Conservation (phyloP, 1,140 invertebrate species). For the Microplitis mediator region DNA sequence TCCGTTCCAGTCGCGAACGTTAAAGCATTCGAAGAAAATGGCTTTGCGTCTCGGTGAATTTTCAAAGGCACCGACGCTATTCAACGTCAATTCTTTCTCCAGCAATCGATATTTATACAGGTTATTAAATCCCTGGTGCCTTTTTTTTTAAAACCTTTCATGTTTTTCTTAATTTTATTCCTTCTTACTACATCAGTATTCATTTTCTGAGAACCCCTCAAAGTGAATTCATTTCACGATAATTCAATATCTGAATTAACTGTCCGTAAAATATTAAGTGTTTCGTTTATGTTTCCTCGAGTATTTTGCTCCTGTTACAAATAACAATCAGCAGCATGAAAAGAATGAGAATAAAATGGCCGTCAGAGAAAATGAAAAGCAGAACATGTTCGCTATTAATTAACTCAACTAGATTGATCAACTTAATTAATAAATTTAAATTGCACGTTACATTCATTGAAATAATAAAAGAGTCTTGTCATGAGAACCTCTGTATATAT, state of each 20-base stretch:
- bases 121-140: conserved; percentile 17
- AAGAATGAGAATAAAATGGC: background rate
- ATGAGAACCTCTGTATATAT: too few relatives aligned
- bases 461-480: too few relatives aligned
- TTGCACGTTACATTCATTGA: too few relatives aligned
- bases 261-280: background rate
- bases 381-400: background rate
- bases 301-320: background rate
- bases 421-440: too few relatives aligned
- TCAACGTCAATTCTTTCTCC: background rate
- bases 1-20: background rate
- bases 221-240: conserved; percentile 16
- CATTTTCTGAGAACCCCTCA: conserved; percentile 5
- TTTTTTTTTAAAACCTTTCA: background rate
- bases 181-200: conserved; percentile 6
- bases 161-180: conserved; percentile 4
- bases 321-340: background rate
- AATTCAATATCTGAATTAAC: conserved; percentile 1
- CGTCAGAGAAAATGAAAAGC: too few relatives aligned
- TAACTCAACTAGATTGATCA: background rate
- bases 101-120: conserved; percentile 3
- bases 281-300: background rate
- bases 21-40: conserved; percentile 4
- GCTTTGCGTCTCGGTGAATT: background rate
- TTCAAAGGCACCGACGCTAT: conserved; percentile 5